Percentiles rank a stretch among this genome's conserved stretches.
Conservation (phyloP, 2,888 invertebrate genomes). For the Sepioteuthis lessoniana region DNA sequence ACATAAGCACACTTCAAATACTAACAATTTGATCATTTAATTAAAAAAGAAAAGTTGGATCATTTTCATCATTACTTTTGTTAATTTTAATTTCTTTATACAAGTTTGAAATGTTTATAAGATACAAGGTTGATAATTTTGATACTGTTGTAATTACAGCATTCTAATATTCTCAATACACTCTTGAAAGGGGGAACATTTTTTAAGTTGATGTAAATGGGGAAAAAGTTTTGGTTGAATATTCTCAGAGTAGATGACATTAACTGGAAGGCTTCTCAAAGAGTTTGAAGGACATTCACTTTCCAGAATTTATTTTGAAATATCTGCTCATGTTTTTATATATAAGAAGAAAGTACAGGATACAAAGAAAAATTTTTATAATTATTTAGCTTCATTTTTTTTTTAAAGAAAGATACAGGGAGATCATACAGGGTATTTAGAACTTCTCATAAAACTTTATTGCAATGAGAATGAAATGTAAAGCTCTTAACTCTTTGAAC, state of each 20-base stretch:
- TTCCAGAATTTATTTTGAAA: background rate
- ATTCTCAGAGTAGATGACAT: background rate
- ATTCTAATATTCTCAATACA: background rate
- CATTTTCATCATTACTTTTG: background rate
- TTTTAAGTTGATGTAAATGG: background rate
- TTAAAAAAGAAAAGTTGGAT: background rate
- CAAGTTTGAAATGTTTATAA: background rate
- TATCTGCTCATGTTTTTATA: background rate
- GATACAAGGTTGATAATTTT: background rate
- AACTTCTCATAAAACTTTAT: background rate
- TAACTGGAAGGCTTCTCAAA: background rate
- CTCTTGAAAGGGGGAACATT: no score
- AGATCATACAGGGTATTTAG: no score
- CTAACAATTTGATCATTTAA: background rate
- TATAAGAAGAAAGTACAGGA: background rate
- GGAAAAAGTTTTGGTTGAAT: background rate
- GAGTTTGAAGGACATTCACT: background rate
- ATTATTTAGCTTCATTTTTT: background rate
- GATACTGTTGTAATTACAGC: background rate
- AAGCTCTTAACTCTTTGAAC: background rate
- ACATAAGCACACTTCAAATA: background rate
- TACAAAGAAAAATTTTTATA: background rate
- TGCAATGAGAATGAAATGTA: background rate
- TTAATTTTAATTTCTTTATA: background rate
- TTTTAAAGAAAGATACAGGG: background rate